Conservation (phyloP, 2,113 vertebrate species). For the Leucopsar rothschildi region DNA sequence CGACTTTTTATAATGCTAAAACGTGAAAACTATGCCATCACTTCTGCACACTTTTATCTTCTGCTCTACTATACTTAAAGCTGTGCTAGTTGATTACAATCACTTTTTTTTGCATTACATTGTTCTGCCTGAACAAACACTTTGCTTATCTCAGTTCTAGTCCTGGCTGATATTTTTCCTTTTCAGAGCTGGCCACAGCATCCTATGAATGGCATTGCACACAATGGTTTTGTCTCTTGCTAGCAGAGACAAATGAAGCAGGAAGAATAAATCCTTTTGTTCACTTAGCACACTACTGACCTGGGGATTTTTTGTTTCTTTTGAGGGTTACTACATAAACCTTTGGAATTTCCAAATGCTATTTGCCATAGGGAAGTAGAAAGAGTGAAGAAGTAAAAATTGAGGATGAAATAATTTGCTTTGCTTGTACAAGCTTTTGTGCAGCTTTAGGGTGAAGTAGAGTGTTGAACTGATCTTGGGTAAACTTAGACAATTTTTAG, state of each 20-base stretch:
- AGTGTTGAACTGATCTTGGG: neutral
- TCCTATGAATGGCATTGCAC: neutral
- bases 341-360: neutral
- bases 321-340: neutral
- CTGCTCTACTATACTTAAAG: neutral
- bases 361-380: neutral
- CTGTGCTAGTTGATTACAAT: neutral
- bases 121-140: conserved; percentile 23
- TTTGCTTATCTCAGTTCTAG: neutral
- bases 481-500: neutral
- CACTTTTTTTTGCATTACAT: neutral
- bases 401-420: neutral
- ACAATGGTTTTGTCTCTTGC: neutral
- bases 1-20: neutral
- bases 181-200: neutral
- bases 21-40: neutral
- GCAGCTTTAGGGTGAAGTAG: neutral
- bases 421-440: neutral
- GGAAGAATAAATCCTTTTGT: conserved; percentile 25
- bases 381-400: neutral
- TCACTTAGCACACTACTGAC: neutral
- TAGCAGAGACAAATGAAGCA: neutral
- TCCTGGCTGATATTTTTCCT: neutral
- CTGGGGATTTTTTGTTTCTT: neutral
- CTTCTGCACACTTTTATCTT: neutral